These are phyloP conservation scores for Phenacoccus solenopsis DNA, from an alignment of 1,140 invertebrate genomes.

Conservation along the genomic window DNA sequence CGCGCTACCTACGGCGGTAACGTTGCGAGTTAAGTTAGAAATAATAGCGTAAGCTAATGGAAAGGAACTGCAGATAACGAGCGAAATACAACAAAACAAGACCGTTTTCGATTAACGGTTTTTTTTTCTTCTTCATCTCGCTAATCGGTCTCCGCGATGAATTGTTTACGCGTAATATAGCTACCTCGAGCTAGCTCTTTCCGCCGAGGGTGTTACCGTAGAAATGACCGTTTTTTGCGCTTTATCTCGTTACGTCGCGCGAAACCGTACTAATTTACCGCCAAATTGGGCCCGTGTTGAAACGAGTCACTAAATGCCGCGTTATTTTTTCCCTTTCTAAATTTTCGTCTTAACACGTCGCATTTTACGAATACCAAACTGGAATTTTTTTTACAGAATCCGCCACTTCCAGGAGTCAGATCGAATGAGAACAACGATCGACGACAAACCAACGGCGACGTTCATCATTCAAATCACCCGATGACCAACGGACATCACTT, in stretches of 20 bases:
- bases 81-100: slow-evolving; percentile 3
- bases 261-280: not conserved
- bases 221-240: not conserved
- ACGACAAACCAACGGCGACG: slow-evolving; percentile 6
- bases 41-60: slow-evolving; percentile 10
- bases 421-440: not conserved
- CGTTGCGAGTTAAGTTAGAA: not conserved
- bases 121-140: slow-evolving; percentile 11
- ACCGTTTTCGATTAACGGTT: slow-evolving; percentile 5
- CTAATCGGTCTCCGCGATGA: slow-evolving; percentile 10
- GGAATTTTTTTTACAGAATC: not conserved
- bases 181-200: not conserved
- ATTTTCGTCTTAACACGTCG: not conserved
- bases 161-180: slow-evolving; percentile 6
- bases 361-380: too few relatives aligned
- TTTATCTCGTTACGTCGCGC: not conserved
- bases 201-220: not conserved
- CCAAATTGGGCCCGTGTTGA: not conserved
- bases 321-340: not conserved
- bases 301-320: not conserved
- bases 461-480: not conserved
- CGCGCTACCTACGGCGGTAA: not conserved
- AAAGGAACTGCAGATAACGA: slow-evolving; percentile 15
- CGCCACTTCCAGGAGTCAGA: not conserved
- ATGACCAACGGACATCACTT: slow-evolving; percentile 4